Base-by-base conservation (phyloP, 2,888 invertebrate genomes). In the Ectemnius continuus region DNA sequence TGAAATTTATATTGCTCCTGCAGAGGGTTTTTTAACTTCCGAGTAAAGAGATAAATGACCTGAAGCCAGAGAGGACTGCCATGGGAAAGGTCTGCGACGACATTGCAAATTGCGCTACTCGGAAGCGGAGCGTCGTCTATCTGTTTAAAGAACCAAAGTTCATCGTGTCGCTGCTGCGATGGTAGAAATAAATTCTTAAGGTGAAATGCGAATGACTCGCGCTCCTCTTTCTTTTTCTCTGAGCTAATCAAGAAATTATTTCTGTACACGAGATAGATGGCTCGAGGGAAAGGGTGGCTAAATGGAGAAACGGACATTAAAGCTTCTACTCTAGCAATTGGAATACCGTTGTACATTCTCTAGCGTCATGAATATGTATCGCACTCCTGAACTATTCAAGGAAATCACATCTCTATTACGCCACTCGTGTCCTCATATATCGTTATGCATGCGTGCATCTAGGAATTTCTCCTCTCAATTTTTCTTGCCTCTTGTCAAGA, bases 321-420 rank as follows among this genome's bases (percentile, higher is more conserved):
- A 65, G 66, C 36, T 73, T 67, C 70, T 52, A 28, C 14, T 26
- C 45, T 2, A 13, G 13, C 20, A 13, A 14, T 61, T 26, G 18
- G 28, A 16, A 16, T 13, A 46, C 2, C 36, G 46, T 14, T 47
- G 66, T 23, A 23, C 28, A 57, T 58, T 60, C 73, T 60, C 23
- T 36, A 11, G 23, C 18, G 14, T 23, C 61, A 52, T 60, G 47
- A 74, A 72, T 72, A 73, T 46, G 69, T 70, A 52, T 14, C 1
- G 45, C 48, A 67, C 48, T 56, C 64, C 20, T 60, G 45, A 8
- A 48, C 16, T 52, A 13, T 65, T 63, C 56, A 48, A 23, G 56
- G 28, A 79, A 78, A 81, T 71, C 62, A 70, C 64, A 79, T 75
- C 62, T 64, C 61, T 23, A 66, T 61, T 73, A 61, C 60, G 11